phyloP scores from a whole-genome alignment of 2,113 vertebrate genomes.

The Clarias macrocephalus region DNA sequence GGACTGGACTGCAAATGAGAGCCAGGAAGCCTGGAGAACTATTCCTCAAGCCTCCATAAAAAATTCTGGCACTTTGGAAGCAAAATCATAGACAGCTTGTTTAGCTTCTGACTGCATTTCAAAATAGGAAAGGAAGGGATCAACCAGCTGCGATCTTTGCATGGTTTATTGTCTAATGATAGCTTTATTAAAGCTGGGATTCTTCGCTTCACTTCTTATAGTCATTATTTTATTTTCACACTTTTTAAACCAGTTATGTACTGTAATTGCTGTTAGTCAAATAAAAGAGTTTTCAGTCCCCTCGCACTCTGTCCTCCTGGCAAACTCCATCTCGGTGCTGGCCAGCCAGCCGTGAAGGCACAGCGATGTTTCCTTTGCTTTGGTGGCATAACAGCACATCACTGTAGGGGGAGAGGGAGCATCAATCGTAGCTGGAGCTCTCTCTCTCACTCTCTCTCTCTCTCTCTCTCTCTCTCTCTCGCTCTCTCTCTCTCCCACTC shows the following conservation, averaged over 20 bases:
- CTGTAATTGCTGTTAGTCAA: constrained; percentile 31
- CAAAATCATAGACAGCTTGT: neutral
- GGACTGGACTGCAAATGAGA: too few species aligned
- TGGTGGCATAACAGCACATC: constrained; percentile 73
- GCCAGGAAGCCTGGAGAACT: too few species aligned
- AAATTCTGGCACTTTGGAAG: too few species aligned
- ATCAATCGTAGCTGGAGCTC: constrained; percentile 49
- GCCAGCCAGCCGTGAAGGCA: constrained; percentile 72
- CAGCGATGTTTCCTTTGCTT: constrained; percentile 74
- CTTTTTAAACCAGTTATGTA: constrained; percentile 1
- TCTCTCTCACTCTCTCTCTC: constrained; percentile 37
- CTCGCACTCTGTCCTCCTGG: constrained; percentile 23
- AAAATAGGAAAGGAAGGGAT: neutral
- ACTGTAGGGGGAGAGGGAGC: constrained; percentile 57
- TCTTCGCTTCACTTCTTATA: neutral
- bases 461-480: constrained; percentile 47
- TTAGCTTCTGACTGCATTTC: neutral
- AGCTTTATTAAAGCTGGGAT: neutral
- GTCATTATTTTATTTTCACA: neutral
- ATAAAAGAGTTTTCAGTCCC: constrained; percentile 40
- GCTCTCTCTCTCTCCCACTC: constrained; percentile 47
- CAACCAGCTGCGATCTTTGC: neutral
- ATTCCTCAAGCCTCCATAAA: too few species aligned
- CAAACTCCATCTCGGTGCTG: constrained; percentile 54
- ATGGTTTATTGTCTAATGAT: neutral